These are phyloP conservation scores for Dryobota labecula DNA, from an alignment of 2,888 invertebrate genomes.

Conservation along the genomic window DNA sequence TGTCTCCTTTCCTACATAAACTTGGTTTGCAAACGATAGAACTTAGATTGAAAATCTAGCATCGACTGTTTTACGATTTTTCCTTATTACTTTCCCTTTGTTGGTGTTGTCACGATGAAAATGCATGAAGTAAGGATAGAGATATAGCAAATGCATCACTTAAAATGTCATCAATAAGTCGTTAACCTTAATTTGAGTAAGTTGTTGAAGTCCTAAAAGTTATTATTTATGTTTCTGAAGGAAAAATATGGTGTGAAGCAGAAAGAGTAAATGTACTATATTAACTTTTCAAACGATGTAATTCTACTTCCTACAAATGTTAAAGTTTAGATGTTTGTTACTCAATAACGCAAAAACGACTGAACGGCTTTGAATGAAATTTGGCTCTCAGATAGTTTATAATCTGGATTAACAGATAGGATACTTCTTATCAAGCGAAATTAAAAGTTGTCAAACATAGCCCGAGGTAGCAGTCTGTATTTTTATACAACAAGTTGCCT, in stretches of 20 bases:
- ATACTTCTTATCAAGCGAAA: too few species aligned
- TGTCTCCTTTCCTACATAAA: slow-evolving; percentile 29
- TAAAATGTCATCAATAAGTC: slow-evolving; percentile 41
- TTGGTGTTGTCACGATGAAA: slow-evolving; percentile 7
- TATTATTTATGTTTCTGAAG: slow-evolving; percentile 1
- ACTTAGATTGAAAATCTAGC: neutral
- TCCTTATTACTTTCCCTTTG: slow-evolving; percentile 2
- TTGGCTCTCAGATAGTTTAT: too few species aligned
- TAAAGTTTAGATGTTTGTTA: too few species aligned
- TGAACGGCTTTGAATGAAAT: too few species aligned
- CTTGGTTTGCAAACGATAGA: neutral
- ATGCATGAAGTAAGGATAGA: slow-evolving; percentile 1
- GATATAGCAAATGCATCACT: slow-evolving; percentile 6
- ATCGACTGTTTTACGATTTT: neutral
- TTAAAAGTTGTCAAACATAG: too few species aligned
- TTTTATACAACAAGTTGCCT: too few species aligned
- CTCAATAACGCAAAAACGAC: too few species aligned
- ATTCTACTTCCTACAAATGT: too few species aligned
- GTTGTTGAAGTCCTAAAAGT: slow-evolving; percentile 1
- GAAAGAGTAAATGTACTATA: neutral
- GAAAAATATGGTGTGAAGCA: neutral
- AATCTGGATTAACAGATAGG: too few species aligned
- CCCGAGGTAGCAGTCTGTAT: too few species aligned
- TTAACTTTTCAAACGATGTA: neutral
- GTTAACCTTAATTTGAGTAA: slow-evolving; percentile 27